phyloP scores from a whole-genome alignment of 1,140 invertebrate genomes.

The Neodiprion lecontei region DNA sequence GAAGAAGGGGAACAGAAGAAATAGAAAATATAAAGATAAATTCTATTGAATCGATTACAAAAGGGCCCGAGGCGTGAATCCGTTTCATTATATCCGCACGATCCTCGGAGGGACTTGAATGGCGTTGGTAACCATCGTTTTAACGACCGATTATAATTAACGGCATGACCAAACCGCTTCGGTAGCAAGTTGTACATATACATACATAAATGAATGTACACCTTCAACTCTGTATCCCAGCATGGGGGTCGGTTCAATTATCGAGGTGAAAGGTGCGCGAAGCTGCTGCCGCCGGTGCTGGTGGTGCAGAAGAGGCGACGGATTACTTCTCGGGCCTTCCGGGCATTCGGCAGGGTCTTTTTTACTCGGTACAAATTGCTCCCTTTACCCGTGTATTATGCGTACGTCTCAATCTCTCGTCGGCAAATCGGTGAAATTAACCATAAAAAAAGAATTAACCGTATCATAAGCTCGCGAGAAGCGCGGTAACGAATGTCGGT shows the following conservation, averaged over 20 bases:
- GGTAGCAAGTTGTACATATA: slow-evolving; percentile 30
- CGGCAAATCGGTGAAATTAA: no score
- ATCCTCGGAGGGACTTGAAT: background rate
- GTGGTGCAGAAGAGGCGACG: background rate
- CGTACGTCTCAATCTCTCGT: no score
- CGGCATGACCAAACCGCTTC: slow-evolving; percentile 18
- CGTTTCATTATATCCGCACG: background rate
- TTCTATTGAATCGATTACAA: no score
- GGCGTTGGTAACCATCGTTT: slow-evolving; percentile 12
- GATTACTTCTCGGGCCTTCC: no score
- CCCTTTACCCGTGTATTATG: no score
- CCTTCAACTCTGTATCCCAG: slow-evolving; percentile 14
- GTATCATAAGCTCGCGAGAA: no score
- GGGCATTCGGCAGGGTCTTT: no score
- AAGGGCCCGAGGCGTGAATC: background rate
- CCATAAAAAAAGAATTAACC: no score
- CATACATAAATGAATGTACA: slow-evolving; percentile 23
- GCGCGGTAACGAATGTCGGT: no score
- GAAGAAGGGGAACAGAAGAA: no score
- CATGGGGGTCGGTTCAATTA: slow-evolving; percentile 13
- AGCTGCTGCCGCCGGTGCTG: background rate
- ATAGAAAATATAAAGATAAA: no score
- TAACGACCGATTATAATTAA: slow-evolving; percentile 23
- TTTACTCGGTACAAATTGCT: no score
- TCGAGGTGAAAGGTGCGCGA: slow-evolving; percentile 14